Conservation (phyloP, 2,797 vertebrate genomes). For the Halcyon chelicuti region DNA sequence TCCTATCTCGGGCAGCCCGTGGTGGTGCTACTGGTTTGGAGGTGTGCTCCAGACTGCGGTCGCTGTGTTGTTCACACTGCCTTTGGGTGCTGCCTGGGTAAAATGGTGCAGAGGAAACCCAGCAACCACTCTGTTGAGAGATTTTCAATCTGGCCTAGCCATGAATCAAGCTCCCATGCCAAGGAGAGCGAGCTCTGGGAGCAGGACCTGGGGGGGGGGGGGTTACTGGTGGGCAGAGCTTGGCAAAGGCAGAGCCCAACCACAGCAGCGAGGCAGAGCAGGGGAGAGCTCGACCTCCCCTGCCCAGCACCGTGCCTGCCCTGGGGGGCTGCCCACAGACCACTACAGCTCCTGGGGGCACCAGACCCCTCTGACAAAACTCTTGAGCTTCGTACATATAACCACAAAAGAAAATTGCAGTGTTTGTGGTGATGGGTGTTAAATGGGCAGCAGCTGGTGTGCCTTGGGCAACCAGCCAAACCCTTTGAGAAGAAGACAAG, state of each 20-base stretch:
- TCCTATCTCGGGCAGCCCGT: fast-evolving
- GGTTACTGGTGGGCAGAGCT: neutral
- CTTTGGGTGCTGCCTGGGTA: neutral
- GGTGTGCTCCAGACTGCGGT: neutral
- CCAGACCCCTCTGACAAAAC: neutral
- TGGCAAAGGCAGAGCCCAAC: neutral
- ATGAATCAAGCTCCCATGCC: neutral
- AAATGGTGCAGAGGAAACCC: neutral
- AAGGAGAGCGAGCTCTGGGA: neutral
- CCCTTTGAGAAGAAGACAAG: neutral
- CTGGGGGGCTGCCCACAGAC: neutral
- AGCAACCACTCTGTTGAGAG: neutral
- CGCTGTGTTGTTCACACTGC: fast-evolving
- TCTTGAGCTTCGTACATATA: neutral
- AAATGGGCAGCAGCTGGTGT: fast-evolving
- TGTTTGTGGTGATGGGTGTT: neutral
- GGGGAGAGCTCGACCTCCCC: neutral
- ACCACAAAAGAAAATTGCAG: neutral
- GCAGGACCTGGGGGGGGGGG: neutral
- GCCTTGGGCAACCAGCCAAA: fast-evolving
- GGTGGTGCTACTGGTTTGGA: neutral
- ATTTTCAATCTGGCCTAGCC: neutral
- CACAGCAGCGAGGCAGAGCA: neutral
- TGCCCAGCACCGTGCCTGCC: neutral
- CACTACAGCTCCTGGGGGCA: neutral